These are phyloP conservation scores for Cheilosia variabilis DNA, from an alignment of 2,888 invertebrate species.

Conservation along the genomic window DNA sequence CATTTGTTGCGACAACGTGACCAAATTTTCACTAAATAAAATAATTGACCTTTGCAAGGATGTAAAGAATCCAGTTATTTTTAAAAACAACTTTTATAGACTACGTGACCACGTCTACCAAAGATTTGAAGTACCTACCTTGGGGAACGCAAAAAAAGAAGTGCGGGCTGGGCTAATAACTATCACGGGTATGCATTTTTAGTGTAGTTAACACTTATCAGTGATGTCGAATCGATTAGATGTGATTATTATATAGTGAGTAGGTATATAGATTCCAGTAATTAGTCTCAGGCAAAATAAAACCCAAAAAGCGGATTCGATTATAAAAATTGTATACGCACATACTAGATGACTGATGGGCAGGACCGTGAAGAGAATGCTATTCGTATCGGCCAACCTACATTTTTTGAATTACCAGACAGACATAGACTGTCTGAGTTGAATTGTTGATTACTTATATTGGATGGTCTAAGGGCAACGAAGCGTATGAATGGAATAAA, in stretches of 20 bases:
- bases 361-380: not conserved
- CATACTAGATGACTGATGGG: not conserved
- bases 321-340: not conserved
- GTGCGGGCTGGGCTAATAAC: not conserved
- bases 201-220: not conserved
- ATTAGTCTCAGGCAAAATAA: conserved; percentile 25
- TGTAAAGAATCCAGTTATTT: not conserved
- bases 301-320: not conserved
- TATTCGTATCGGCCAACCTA: not conserved
- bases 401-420: conserved; percentile 3
- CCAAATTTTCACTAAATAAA: not conserved
- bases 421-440: not conserved
- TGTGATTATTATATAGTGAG: not conserved
- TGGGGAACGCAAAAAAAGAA: not conserved
- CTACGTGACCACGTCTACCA: not conserved
- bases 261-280: not conserved
- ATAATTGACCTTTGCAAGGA: not conserved
- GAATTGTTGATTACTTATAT: not conserved
- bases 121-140: not conserved
- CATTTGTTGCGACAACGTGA: not conserved
- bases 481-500: not conserved
- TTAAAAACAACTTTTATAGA: not conserved
- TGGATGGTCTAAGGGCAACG: not conserved
- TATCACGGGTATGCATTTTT: not conserved
- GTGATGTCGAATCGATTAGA: conserved; percentile 3